A percentile compares a stretch with the other conserved stretches of the same genome.
Evolutionary conservation across 2,113 vertebrate genomes (phyloP).

Genomic region (zebrafish (Danio rerio)): GRCz12tu NC_133181.1:33796001-33796500

Average conservation of each 20-base stretch:
- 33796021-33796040: too few species aligned
- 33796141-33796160: neutral
- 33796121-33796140: too few species aligned
- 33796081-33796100: too few species aligned
- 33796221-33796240: neutral
- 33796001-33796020: too few species aligned
- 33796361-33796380: slow-evolving; percentile 29
- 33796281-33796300: slow-evolving; percentile 43
- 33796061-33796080: too few species aligned
- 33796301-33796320: slow-evolving; percentile 46
- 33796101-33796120: too few species aligned
- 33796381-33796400: neutral
- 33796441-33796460: neutral
- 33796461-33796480: neutral
- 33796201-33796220: neutral
- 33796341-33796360: slow-evolving; percentile 3
- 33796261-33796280: slow-evolving; percentile 45
- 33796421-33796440: slow-evolving; percentile 27
- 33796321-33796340: slow-evolving; percentile 4
- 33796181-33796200: neutral
- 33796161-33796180: neutral
- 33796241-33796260: slow-evolving; percentile 2
- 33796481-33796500: neutral
- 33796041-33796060: too few species aligned
- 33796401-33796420: slow-evolving; percentile 30